Evolutionary conservation across 2,797 vertebrate species (phyloP).

Genomic region (Acanthurus leucopareius): DNA sequence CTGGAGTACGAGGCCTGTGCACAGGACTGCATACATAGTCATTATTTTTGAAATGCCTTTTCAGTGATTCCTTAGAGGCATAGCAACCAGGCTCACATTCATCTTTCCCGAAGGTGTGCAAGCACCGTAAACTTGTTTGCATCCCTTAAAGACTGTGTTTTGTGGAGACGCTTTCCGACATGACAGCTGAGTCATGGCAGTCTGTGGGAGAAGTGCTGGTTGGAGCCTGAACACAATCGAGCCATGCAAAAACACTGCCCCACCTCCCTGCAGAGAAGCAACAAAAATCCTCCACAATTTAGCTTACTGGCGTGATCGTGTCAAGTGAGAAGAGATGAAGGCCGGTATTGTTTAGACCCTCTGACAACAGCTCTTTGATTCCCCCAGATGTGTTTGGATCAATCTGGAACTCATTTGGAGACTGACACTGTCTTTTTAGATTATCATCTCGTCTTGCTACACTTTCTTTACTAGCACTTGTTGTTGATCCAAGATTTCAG

Average conservation of each 20-base stretch:
- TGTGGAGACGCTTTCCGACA: slow-evolving; percentile 24
- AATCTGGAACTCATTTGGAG: slow-evolving; percentile 54
- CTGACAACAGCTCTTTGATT: slow-evolving; percentile 77
- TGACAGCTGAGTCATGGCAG: slow-evolving; percentile 64
- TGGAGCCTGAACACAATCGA: slow-evolving; percentile 65
- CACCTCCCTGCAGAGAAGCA: slow-evolving; percentile 45
- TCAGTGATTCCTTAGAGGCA: slow-evolving; percentile 39
- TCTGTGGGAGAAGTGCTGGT: slow-evolving; percentile 41
- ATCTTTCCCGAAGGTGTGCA: slow-evolving; percentile 40
- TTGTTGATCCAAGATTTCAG: slow-evolving; percentile 18
- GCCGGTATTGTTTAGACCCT: slow-evolving; percentile 72
- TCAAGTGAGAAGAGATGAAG: slow-evolving; percentile 71
- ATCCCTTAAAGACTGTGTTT: slow-evolving; percentile 24
- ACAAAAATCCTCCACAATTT: slow-evolving; percentile 57
- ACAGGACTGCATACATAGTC: slow-evolving; percentile 26
- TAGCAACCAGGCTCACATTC: not conserved
- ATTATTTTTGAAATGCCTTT: slow-evolving; percentile 53
- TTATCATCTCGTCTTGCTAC: slow-evolving; percentile 25
- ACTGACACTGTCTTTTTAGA: slow-evolving; percentile 43
- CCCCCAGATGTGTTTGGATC: slow-evolving; percentile 63
- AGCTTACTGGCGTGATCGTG: slow-evolving; percentile 58
- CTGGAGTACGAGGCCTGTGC: slow-evolving; percentile 31
- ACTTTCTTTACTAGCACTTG: slow-evolving; percentile 28
- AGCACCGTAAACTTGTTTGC: slow-evolving; percentile 24
- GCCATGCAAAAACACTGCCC: slow-evolving; percentile 69